Base-by-base conservation (phyloP, 2,113 vertebrate genomes). In the Perca schrenkii region DNA sequence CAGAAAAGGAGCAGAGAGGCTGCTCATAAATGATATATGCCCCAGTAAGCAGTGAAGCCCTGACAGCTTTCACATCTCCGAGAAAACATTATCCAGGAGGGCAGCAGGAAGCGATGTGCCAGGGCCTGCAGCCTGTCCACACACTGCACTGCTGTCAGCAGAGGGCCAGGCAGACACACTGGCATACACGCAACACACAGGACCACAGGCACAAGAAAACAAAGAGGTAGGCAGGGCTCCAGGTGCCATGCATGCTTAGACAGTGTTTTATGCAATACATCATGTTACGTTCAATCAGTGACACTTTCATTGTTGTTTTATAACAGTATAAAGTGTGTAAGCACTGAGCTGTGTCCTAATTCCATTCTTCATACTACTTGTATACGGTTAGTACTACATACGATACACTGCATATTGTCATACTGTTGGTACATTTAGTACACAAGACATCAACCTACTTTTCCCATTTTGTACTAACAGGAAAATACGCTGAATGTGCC, bases 41-140 rank as follows among this genome's bases (percentile, higher is more conserved):
- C 77, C 43, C 80, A 67, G 87, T 84, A 78, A 83, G 84, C 84
- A 83, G 74, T 19, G 60, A 70, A 50, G 65, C 77, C 61, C 60
- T 81, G 77, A 84, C 78, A 79, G 77, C 77, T 81, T 34, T 81
- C 77, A 81, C 80, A 78, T 77, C 74, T 80, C 60, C 46, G 69
- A 84, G 84, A 69, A 86, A 84, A 81, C 77, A 83, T 77, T 52
- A 84, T 75, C 74, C 69, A 83, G 49, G 83, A 76, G 50, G 56
- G 74, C 82, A 68, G 70, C 4, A 49, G 50, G 80, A 74, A 15
- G 49, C 72, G 85, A 72, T 14, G 65, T 53, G 71, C 70, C 75
- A 43, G 71, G 54, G 61, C 70, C 34, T 57, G 74, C 52, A 54
- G 71, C 60, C 84, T 60, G 56, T 13, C 73, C 80, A 84, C 77